These are phyloP conservation scores for Ascaphus truei DNA, from an alignment of 2,113 vertebrate species.

Conservation along the genomic window DNA sequence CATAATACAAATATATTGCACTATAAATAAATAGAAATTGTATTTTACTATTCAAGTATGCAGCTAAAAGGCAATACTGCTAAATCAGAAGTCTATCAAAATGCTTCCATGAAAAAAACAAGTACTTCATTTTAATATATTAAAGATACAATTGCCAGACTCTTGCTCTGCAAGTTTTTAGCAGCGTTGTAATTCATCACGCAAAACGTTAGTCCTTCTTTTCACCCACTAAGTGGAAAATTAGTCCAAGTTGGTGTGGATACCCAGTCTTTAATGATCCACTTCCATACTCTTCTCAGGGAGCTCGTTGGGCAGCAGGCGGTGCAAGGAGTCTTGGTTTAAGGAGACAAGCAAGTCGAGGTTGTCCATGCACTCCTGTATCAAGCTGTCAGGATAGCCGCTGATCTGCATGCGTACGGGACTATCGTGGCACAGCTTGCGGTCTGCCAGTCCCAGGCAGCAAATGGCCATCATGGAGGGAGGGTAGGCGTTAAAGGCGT, in stretches of 20 bases:
- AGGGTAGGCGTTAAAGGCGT: conserved; percentile 74
- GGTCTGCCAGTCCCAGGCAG: conserved; percentile 70
- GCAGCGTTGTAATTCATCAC: conserved; percentile 5
- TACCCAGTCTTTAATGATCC: neutral
- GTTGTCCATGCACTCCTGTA: conserved; percentile 71
- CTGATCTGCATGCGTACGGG: conserved; percentile 43
- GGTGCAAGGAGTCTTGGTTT: conserved; percentile 64
- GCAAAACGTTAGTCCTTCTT: neutral
- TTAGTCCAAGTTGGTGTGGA: neutral
- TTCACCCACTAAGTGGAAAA: neutral
- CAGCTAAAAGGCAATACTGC: conserved; percentile 26
- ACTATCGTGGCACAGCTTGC: conserved; percentile 52
- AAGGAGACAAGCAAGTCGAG: conserved; percentile 77
- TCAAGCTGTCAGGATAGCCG: conserved; percentile 41
- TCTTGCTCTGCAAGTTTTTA: neutral
- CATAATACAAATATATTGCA: conserved; percentile 1
- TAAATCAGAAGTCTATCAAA: neutral
- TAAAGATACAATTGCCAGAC: neutral
- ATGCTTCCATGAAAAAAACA: neutral
- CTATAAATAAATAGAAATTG: neutral
- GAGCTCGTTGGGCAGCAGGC: conserved; percentile 47
- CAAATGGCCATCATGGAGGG: conserved; percentile 80
- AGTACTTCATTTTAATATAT: neutral
- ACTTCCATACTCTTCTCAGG: conserved; percentile 40
- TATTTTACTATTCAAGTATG: conserved; percentile 1